phyloP scores from a whole-genome alignment of 2,888 invertebrate species.

The Agrotis clavis region DNA sequence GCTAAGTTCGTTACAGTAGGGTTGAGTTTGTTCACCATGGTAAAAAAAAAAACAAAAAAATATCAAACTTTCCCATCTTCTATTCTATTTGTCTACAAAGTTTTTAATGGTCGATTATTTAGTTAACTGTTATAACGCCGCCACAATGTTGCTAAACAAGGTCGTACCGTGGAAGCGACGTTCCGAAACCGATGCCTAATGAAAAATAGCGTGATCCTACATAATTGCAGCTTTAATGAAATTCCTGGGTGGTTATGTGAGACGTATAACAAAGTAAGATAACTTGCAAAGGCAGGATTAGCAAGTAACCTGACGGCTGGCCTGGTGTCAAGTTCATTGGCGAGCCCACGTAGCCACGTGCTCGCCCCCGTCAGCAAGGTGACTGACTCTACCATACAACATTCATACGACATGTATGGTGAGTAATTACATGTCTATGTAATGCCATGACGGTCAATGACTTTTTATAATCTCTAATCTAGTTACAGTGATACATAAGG shows the following conservation, averaged over 20 bases:
- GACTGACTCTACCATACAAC: constrained; percentile 82
- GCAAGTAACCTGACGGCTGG: constrained; percentile 72
- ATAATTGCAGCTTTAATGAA: constrained; percentile 61
- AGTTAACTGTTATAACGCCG: constrained; percentile 41
- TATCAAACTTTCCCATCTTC: constrained; percentile 36
- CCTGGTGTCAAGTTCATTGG: constrained; percentile 87
- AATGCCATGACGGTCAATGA: constrained; percentile 63
- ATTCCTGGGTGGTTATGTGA: constrained; percentile 52
- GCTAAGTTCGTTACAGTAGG: constrained; percentile 51
- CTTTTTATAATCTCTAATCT: constrained; percentile 59
- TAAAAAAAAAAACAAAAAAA: constrained; percentile 54
- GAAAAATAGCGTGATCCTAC: constrained; percentile 55
- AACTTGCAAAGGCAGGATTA: constrained; percentile 75
- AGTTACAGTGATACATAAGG: constrained; percentile 18
- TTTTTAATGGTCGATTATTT: constrained; percentile 62
- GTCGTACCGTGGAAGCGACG: constrained; percentile 22
- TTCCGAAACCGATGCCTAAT: constrained; percentile 48
- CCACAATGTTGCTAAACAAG: constrained; percentile 45
- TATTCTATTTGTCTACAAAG: constrained; percentile 62
- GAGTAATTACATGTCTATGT: constrained; percentile 77
- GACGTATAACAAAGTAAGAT: constrained; percentile 46
- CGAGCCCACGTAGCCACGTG: constrained; percentile 88
- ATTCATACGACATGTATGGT: constrained; percentile 78
- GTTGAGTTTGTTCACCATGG: constrained; percentile 40
- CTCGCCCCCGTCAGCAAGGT: constrained; percentile 82